Evolutionary conservation across 35 echinoderm and acorn worm species (phyloP), one percentile per base, ranked within the genome.

Genomic region (Heliocidaris tuberculata): DNA sequence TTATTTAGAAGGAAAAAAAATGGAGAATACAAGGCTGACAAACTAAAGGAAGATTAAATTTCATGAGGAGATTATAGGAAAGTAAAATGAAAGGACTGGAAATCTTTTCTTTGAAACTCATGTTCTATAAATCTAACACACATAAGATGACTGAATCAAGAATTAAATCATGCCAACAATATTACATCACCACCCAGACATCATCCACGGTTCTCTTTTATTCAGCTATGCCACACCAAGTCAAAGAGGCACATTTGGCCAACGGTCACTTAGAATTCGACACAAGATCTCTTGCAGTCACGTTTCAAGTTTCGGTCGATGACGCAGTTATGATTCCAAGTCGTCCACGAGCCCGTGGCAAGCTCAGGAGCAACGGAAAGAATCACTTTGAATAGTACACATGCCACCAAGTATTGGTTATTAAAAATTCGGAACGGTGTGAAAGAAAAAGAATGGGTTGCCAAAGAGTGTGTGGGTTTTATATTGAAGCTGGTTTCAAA

Each of bases 371-470:
- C 19, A 78, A 27, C 65, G 65, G 65, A 78, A 78, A 78, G 65
- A 78, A 78, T 78, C 65, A 78, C 65, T 78, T 78, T 78, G 65
- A 78, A 78, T 78, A 78, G 65, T 78, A n/a, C 65, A 27, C 65
- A 27, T 78, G 65, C 65, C 65, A 27, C 65, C 65, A 78, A 78
- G 65, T n/a, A n/a, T n/a, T 78, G 19, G 27, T 27, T n/a, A 78
- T 78, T n/a, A n/a, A 42, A 78, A 19, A 78, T 27, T 78, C 19
- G 3, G 6, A 78, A 21, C 2, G 21, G 17, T 0, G 27, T 78
- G 19, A n/a, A 42, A 27, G 65, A 5, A 24, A 24, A 8, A 78
- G 0, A 56, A 13, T 56, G 10, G 1, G 10, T 56, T 56, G 7
- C 52, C 15, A 13, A 56, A 56, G 9, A 56, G 52, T 15, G 15